Conservation (phyloP, 2,113 vertebrate genomes). For the Malurus melanocephalus region DNA sequence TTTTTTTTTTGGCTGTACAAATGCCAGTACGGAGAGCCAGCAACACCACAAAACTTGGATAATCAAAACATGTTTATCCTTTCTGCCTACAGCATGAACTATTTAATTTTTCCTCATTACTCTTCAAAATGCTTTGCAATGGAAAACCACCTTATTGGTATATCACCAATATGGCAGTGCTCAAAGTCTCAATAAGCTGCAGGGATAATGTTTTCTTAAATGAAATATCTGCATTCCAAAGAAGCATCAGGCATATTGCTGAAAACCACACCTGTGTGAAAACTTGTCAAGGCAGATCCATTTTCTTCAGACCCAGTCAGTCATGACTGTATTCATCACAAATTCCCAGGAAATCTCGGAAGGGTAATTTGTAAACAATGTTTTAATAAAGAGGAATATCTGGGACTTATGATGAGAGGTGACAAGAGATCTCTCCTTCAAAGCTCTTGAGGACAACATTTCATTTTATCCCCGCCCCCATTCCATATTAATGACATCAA, state of each 20-base stretch:
- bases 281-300: neutral
- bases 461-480: neutral
- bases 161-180: neutral
- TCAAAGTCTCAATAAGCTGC: neutral
- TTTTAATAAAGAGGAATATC: conserved; percentile 27
- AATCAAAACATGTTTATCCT: neutral
- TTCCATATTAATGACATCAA: conserved; percentile 1
- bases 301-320: neutral
- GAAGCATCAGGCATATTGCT: neutral
- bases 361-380: neutral
- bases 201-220: neutral
- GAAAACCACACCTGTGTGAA: neutral
- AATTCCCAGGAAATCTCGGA: neutral
- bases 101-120: neutral
- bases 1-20: neutral
- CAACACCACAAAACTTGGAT: neutral
- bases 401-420: neutral
- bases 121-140: neutral
- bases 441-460: neutral
- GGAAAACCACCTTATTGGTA: neutral
- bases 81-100: neutral
- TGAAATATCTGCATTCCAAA: neutral
- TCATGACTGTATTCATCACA: neutral
- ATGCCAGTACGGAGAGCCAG: neutral
- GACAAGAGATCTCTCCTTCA: neutral